Evolutionary conservation across 2,113 vertebrate species (phyloP).

Genomic region (Athene noctua): DNA sequence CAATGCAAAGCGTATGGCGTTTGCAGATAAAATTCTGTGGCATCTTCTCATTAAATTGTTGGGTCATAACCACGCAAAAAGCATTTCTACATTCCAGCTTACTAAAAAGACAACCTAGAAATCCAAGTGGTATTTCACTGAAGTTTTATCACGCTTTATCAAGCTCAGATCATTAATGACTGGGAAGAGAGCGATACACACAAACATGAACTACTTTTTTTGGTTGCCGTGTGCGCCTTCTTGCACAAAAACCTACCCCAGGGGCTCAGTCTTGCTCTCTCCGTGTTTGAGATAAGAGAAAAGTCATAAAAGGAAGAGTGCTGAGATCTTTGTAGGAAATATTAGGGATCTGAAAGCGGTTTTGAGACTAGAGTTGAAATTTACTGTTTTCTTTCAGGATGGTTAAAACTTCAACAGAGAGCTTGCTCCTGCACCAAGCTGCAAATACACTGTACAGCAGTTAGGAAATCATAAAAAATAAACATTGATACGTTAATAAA

Average conservation of each 20-base stretch:
- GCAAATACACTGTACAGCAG: rapidly evolving
- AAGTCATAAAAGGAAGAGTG: neutral
- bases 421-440: neutral
- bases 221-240: neutral
- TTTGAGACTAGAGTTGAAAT: neutral
- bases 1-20: rapidly evolving
- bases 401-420: neutral
- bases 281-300: neutral
- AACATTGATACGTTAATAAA: neutral
- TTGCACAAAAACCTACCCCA: neutral
- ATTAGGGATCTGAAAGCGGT: neutral
- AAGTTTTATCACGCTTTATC: neutral
- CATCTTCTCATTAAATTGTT: neutral
- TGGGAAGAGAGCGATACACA: neutral
- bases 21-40: neutral
- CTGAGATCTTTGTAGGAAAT: neutral
- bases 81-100: neutral
- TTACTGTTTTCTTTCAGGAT: rapidly evolving
- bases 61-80: neutral
- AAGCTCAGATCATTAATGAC: neutral
- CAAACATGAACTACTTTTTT: neutral
- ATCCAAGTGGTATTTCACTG: neutral
- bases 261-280: neutral
- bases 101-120: neutral
- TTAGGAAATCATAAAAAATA: neutral